Percentiles rank a stretch among this genome's conserved stretches.
These are phyloP conservation scores for Mystacornis crossleyi DNA, from an alignment of 2,113 vertebrate species.

Conservation along the genomic window DNA sequence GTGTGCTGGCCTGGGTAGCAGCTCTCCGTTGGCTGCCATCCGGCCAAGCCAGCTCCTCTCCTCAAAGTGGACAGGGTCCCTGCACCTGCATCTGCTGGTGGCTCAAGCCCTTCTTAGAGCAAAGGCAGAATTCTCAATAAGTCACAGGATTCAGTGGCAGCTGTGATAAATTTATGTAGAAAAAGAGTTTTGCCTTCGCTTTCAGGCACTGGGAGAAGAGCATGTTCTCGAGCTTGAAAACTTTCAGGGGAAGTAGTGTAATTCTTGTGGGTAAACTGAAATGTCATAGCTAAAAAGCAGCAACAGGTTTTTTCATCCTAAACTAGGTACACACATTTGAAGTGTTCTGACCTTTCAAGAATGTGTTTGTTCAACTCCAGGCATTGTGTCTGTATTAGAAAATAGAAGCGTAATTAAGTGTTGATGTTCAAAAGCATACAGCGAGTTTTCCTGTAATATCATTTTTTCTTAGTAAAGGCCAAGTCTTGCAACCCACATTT, in stretches of 20 bases:
- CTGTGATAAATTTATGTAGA: not conserved
- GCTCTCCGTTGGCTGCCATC: accelerated
- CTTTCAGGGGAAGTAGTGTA: slow-evolving; percentile 16
- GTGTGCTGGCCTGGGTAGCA: not conserved
- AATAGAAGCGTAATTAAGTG: not conserved
- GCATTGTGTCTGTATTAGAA: not conserved
- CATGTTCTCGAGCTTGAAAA: not conserved
- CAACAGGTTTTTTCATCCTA: slow-evolving; percentile 12
- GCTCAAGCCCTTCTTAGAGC: not conserved
- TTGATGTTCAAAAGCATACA: not conserved
- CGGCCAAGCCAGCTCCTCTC: not conserved
- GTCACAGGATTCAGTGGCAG: not conserved
- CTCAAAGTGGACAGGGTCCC: accelerated
- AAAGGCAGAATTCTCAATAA: not conserved
- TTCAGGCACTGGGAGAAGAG: not conserved
- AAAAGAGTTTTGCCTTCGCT: not conserved
- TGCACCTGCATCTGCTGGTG: accelerated
- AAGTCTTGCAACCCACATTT: not conserved
- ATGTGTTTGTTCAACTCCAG: slow-evolving; percentile 17
- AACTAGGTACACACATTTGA: slow-evolving; percentile 1
- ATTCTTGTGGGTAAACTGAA: slow-evolving; percentile 55
- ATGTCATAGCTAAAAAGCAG: slow-evolving; percentile 19
- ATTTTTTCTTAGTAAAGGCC: not conserved
- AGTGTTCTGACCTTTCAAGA: slow-evolving; percentile 36
- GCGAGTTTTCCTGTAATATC: not conserved